phyloP scores from a whole-genome alignment of 1,140 invertebrate species.

The Macrobrachium rosenbergii region DNA sequence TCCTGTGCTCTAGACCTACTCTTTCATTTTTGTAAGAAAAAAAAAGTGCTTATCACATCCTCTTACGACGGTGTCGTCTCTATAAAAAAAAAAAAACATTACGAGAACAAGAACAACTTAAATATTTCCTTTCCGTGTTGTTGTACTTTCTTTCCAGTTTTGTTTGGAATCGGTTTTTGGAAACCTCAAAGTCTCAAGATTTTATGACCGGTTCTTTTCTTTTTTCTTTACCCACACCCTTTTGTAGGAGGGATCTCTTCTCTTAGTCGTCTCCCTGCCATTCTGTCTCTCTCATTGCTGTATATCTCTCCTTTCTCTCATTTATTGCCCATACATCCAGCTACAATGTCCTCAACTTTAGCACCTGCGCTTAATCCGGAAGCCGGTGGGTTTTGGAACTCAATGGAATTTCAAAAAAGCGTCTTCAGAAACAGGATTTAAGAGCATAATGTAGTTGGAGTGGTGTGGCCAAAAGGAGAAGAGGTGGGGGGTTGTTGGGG shows the following conservation, averaged over 20 bases:
- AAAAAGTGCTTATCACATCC: too few relatives aligned
- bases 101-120: neutral
- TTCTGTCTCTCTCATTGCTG: conserved; percentile 25
- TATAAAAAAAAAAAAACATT: too few relatives aligned
- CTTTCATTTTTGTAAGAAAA: too few relatives aligned
- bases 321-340: conserved; percentile 58
- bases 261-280: conserved; percentile 3
- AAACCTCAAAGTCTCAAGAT: conserved; percentile 4
- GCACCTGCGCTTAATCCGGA: conserved; percentile 61
- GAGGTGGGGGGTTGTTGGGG: neutral
- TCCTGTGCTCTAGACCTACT: too few relatives aligned
- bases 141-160: conserved; percentile 4
- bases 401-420: conserved; percentile 45
- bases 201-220: conserved; percentile 46
- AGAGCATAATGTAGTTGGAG: conserved; percentile 16
- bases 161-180: neutral
- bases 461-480: conserved; percentile 5
- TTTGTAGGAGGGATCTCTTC: neutral
- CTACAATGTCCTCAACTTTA: conserved; percentile 56
- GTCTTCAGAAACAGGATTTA: conserved; percentile 29
- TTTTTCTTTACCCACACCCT: conserved; percentile 35
- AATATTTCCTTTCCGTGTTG: neutral
- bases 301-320: conserved; percentile 36
- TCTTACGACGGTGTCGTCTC: too few relatives aligned
- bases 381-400: conserved; percentile 44